Evolutionary conservation across 2,888 invertebrate genomes (phyloP), one percentile per base, ranked within the genome.

Genomic region (Pantelozetes paolii): DNA sequence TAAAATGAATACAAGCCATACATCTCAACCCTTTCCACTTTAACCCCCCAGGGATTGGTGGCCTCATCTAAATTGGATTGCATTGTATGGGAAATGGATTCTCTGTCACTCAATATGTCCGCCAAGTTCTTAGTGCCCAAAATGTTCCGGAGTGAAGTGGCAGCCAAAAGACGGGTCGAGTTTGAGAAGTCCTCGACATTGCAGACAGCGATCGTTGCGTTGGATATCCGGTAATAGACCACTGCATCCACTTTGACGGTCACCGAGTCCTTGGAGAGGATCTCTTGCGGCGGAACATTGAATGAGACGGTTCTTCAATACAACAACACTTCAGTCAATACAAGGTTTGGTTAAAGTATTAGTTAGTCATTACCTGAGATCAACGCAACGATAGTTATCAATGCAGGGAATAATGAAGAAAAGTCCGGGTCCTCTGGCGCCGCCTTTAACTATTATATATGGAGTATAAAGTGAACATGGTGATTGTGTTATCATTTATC

Each of bases 341-440:
- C 23, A 71, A 23, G 9, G 6, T 26, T 48, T 26, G 28, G 18
- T 36, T 42, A 9, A 8, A 40, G 20, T 9, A 8, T 32, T 18
- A n/a, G 20, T 11, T 30, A n/a, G 15, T 20, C 2, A 3, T 18
- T 50, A 54, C 71, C 54, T 72, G 54, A 48, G 42, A 72, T 64
- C 72, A 59, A 54, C 26, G 36, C 59, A 59, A 40, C 92, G 91
- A 82, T 96, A 97, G 70, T 90, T 91, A 83, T 95, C 97, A 81
- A 96, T 93, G 85, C 96, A 98, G 0, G 97, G 97, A 78, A 97
- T 85, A 77, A 96, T 93, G 85, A 97, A 97, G 85, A 97, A 96
- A 80, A 97, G 94, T 74, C 93, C 93, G 79, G 93, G 93, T 76
- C 95, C 95, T 83, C 92, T 94, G 15, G 95, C 94, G 23, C 94